Evolutionary conservation across 2,113 vertebrate species (phyloP).

Genomic region (Gymnorhina tibicen): DNA sequence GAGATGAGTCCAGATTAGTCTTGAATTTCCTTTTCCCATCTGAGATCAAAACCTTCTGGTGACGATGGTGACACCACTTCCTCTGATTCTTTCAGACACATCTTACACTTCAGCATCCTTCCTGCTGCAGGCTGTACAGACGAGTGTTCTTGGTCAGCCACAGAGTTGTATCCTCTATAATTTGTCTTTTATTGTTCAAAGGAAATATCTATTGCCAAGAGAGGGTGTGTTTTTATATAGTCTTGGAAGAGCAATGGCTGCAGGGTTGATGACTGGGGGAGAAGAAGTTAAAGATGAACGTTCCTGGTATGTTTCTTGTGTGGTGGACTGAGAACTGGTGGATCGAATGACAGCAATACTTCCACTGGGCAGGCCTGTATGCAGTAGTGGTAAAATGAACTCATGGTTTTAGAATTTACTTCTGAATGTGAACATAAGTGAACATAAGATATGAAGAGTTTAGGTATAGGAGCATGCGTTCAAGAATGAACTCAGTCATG

Average conservation of each 20-base stretch:
- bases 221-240: not conserved
- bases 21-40: not conserved
- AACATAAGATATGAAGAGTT: not conserved
- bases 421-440: too few relatives aligned
- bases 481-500: slow-evolving; percentile 34
- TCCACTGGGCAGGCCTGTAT: not conserved
- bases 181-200: slow-evolving; percentile 3
- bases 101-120: slow-evolving; percentile 10
- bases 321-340: not conserved
- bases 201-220: slow-evolving; percentile 40
- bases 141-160: not conserved
- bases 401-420: slow-evolving; percentile 13
- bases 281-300: not conserved
- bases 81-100: slow-evolving; percentile 19
- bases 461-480: not conserved
- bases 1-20: not conserved
- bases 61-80: slow-evolving; percentile 2
- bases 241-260: not conserved
- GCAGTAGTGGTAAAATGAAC: not conserved
- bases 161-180: not conserved
- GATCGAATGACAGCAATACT: not conserved
- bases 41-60: slow-evolving; percentile 12
- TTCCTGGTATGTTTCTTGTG: not conserved
- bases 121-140: not conserved
- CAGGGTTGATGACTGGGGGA: not conserved